Evolutionary conservation across 2,797 vertebrate species (phyloP).

Genomic region (Chromobotia macracanthus): DNA sequence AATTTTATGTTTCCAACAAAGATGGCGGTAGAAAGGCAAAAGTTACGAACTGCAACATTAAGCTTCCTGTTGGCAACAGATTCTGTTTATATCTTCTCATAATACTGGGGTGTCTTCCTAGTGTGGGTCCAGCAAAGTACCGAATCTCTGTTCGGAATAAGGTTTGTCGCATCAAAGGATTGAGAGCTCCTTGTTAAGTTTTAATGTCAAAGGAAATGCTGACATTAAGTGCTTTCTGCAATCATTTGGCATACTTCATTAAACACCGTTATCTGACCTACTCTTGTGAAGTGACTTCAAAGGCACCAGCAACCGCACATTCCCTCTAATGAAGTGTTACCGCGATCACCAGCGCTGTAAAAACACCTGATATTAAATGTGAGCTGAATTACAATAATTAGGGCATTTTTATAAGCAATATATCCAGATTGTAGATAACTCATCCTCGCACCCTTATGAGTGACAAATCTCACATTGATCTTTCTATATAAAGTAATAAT

Average conservation of each 20-base stretch:
- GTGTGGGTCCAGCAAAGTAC: constrained; percentile 66
- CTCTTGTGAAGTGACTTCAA: constrained; percentile 80
- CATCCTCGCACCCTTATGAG: not conserved
- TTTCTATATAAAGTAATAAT: not conserved
- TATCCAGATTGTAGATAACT: not conserved
- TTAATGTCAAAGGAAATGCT: constrained; percentile 73
- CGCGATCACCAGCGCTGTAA: constrained; percentile 74
- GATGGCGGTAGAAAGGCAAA: too few species aligned
- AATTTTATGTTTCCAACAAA: too few species aligned
- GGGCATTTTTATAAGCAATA: constrained; percentile 30
- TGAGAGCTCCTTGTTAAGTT: constrained; percentile 73
- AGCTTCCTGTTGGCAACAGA: not conserved
- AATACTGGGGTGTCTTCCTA: constrained; percentile 43
- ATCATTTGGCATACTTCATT: constrained; percentile 73
- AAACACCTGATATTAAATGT: constrained; percentile 75
- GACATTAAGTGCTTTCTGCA: constrained; percentile 71
- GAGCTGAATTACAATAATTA: constrained; percentile 70
- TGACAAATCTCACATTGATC: not conserved
- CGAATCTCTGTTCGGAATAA: constrained; percentile 58
- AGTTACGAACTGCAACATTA: not conserved
- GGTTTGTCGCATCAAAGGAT: constrained; percentile 74
- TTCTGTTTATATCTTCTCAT: constrained; percentile 7
- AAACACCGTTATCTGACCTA: constrained; percentile 65
- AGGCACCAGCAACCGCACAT: constrained; percentile 71
- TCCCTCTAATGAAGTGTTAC: constrained; percentile 72